Evolutionary conservation across 2,113 vertebrate species (phyloP), one percentile per base, ranked within the genome.

Genomic region (Miniopterus natalensis): DNA sequence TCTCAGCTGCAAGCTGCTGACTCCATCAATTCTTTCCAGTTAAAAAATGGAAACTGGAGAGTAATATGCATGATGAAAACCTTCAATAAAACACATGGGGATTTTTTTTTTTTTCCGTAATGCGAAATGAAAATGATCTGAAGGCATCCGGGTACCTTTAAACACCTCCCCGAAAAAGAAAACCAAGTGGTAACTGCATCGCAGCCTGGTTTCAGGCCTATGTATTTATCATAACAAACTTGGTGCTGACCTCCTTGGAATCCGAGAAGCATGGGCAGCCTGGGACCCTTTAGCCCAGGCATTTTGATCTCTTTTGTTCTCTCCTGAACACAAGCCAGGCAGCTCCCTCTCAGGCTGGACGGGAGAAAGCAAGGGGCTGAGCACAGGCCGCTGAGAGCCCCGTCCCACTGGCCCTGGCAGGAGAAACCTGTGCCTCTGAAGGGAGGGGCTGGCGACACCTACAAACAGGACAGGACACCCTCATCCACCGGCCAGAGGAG

Each of bases 21-120:
- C 98, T 98, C 98, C 98, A 98, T 98, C 98, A 98, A 96, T 98
- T 98, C 95, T 98, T 95, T 96, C n/a, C 13, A 97, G 87, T 94
- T 93, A 98, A 98, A 98, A 98, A 95, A 95, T 96, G 98, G 96
- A 98, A 98, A 98, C 95, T 96, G 86, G 96, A 98, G 96, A 97
- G 95, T 98, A 98, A 98, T 98, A 97, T 79, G 57, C 93, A 75
- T 97, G 97, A 97, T 98, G 98, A 98, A 98, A 98, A 98, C 93
- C 97, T 98, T 98, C 98, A 98, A 98, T 98, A 98, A 98, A 98
- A 98, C 96, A 92, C n/a, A 0, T 96, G 90, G 89, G 95, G 74
- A 95, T 97, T 97, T 97, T 96, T 96, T 98, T 96, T 74, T 80
- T 36, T 36, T 36, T 36, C 36, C 36, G 36, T 98, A 97, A 97